These are phyloP conservation scores for Peromyscus californicus DNA, from an alignment of 2,113 vertebrate genomes.

Conservation along the genomic window DNA sequence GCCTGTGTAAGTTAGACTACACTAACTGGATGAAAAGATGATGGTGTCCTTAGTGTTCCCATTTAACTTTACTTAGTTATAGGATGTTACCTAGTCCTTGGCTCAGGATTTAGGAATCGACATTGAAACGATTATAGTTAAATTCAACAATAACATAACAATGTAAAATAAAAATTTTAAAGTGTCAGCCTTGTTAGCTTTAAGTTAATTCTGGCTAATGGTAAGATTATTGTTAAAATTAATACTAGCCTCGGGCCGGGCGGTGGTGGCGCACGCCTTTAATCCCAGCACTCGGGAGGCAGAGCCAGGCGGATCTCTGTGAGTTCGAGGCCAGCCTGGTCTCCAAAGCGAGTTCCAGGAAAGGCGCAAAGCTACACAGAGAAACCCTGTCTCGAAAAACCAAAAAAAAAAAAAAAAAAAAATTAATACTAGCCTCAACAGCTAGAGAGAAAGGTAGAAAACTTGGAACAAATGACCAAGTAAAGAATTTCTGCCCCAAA, in stretches of 20 bases:
- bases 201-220: conserved; percentile 43
- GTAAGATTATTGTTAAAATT: neutral
- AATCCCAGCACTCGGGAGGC: too few relatives aligned
- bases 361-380: too few relatives aligned
- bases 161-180: neutral
- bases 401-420: too few relatives aligned
- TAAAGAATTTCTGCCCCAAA: neutral
- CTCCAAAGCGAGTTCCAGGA: too few relatives aligned
- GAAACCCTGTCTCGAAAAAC: too few relatives aligned
- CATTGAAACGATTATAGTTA: neutral
- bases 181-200: neutral
- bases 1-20: conserved; percentile 12
- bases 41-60: neutral
- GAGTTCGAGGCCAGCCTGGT: too few relatives aligned
- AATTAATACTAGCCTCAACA: conserved; percentile 5
- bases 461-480: neutral
- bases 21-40: conserved; percentile 5
- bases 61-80: neutral
- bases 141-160: conserved; percentile 30
- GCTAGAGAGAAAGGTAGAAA: conserved; percentile 16
- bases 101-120: conserved; percentile 43
- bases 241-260: neutral
- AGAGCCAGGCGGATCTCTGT: too few relatives aligned
- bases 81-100: neutral
- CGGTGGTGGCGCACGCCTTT: too few relatives aligned